Evolutionary conservation across 1,140 invertebrate species (phyloP).

Genomic region (Brachionus asplanchnoidis): DNA sequence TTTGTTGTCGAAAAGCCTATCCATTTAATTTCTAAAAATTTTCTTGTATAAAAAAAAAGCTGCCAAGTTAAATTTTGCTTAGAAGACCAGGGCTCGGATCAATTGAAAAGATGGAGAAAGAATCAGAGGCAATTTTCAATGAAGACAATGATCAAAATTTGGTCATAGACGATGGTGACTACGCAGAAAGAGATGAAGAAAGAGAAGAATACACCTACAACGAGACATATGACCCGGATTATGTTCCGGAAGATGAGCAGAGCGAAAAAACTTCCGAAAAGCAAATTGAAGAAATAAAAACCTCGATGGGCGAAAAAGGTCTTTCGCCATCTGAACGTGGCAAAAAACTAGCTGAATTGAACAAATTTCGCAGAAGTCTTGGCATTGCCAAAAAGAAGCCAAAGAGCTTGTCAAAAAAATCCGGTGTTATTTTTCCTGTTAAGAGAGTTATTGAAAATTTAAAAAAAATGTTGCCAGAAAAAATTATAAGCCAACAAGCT

Average conservation of each 20-base stretch:
- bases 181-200: neutral
- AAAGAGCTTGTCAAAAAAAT: neutral
- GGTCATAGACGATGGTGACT: neutral
- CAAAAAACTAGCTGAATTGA: conserved; percentile 14
- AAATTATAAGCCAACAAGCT: conserved; percentile 13
- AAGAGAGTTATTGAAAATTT: neutral
- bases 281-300: neutral
- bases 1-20: neutral
- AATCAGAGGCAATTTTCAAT: neutral
- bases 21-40: neutral
- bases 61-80: neutral
- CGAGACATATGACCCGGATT: conserved; percentile 2
- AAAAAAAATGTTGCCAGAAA: neutral
- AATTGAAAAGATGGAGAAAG: neutral
- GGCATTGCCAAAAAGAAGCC: conserved; percentile 17
- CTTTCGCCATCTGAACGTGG: neutral
- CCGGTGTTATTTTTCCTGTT: conserved; percentile 24
- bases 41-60: neutral
- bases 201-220: neutral
- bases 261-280: neutral
- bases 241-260: neutral
- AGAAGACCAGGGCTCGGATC: neutral
- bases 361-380: neutral
- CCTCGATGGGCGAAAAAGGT: neutral
- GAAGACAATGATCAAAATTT: neutral